Percentiles rank a stretch among this genome's conserved stretches.
phyloP scores from a whole-genome alignment of 2,113 vertebrate genomes.

The Sterrhoptilus dennistouni region DNA sequence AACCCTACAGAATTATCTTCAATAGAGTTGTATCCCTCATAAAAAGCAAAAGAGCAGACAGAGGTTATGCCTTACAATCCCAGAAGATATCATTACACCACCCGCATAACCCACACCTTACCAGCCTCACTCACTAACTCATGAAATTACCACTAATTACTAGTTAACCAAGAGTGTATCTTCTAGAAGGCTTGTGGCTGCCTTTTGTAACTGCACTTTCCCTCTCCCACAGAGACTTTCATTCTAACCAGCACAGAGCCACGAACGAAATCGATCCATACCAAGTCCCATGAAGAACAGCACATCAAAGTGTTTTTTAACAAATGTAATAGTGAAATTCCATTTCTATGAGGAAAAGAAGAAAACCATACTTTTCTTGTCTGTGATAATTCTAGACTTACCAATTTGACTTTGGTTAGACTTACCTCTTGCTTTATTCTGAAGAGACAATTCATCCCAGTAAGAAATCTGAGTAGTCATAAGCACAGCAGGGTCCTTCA shows the following conservation, averaged over 20 bases:
- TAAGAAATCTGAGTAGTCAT: neutral
- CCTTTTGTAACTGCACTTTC: neutral
- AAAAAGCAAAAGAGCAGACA: neutral
- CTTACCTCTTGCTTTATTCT: neutral
- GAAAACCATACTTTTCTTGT: neutral
- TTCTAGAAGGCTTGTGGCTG: neutral
- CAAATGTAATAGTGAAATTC: neutral
- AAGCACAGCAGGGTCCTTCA: neutral
- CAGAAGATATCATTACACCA: neutral
- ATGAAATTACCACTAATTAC: neutral
- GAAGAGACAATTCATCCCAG: neutral
- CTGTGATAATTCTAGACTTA: neutral
- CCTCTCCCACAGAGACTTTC: neutral
- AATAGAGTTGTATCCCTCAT: neutral
- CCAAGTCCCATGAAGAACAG: neutral
- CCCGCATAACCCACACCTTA: neutral
- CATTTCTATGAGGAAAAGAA: neutral
- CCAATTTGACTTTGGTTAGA: neutral
- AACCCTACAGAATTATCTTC: neutral
- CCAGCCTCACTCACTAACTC: neutral
- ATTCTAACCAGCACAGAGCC: neutral
- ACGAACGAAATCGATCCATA: neutral
- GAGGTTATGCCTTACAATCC: neutral
- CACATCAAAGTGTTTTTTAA: neutral
- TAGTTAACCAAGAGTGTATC: neutral